A percentile compares a stretch with the other conserved stretches of the same genome.
Conservation (phyloP, 2,797 vertebrate species). For the Anguilla obscura region DNA sequence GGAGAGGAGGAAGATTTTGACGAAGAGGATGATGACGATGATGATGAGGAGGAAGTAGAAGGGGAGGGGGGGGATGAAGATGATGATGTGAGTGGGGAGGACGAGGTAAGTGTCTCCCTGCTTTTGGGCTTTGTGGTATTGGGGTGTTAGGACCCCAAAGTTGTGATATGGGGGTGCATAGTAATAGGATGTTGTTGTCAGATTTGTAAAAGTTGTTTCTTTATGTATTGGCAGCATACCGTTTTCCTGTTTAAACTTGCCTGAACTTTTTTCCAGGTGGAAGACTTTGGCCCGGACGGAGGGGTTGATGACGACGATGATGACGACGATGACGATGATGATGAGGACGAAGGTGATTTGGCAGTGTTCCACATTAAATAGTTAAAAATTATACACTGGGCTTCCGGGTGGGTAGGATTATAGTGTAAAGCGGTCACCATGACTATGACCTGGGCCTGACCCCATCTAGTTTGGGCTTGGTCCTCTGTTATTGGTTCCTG, state of each 20-base stretch:
- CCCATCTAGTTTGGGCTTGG: background rate
- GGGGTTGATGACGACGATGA: conserved; percentile 84
- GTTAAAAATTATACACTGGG: background rate
- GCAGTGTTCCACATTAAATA: background rate
- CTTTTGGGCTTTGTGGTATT: background rate
- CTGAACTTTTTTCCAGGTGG: conserved; percentile 65
- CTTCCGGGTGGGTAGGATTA: background rate
- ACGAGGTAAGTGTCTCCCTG: conserved; percentile 67
- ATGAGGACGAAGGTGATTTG: conserved; percentile 63
- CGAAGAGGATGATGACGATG: conserved; percentile 81
- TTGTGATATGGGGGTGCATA: background rate
- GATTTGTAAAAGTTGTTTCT: background rate
- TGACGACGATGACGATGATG: conserved; percentile 83
- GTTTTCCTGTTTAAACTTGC: conserved; percentile 16
- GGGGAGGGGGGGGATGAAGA: conserved; percentile 88
- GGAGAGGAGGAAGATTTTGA: conserved; percentile 82
- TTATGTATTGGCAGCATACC: background rate
- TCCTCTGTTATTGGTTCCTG: background rate
- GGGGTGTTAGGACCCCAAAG: background rate
- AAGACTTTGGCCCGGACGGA: conserved; percentile 80
- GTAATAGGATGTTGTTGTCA: background rate
- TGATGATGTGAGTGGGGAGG: conserved; percentile 43
- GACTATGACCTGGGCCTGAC: background rate
- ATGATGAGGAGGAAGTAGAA: conserved; percentile 80
- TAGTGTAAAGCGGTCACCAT: background rate